Evolutionary conservation across 2,888 invertebrate genomes (phyloP).

Genomic region (Noctua pronuba): DNA sequence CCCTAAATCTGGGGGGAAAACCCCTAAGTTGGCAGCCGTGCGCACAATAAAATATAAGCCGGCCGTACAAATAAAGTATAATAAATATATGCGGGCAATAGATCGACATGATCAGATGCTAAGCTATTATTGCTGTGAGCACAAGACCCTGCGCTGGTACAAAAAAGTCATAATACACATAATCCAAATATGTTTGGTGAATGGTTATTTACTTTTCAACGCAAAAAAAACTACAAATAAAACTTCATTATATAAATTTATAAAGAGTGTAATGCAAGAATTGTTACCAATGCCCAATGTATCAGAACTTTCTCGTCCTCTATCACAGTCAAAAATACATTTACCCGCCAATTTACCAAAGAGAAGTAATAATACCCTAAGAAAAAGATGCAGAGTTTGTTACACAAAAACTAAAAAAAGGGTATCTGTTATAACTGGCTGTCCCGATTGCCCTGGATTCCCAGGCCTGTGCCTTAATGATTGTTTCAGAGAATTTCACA

Average conservation of each 20-base stretch:
- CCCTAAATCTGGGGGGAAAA: no score
- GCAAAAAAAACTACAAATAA: conserved; percentile 48
- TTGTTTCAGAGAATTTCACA: no score
- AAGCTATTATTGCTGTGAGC: conserved; percentile 53
- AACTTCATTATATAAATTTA: conserved; percentile 48
- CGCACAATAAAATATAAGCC: conserved; percentile 64
- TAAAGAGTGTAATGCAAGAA: conserved; percentile 45
- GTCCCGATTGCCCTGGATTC: conserved; percentile 53
- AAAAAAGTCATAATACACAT: conserved; percentile 57
- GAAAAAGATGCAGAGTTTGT: conserved; percentile 51
- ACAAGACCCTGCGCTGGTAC: conserved; percentile 57
- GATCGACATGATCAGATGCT: conserved; percentile 55
- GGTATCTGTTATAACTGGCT: conserved; percentile 44
- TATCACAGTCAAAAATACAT: conserved; percentile 49
- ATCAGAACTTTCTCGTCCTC: conserved; percentile 49
- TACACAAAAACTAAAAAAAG: conserved; percentile 52
- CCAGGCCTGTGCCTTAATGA: conserved; percentile 49
- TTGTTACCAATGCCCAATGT: conserved; percentile 50
- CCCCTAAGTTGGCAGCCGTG: no score
- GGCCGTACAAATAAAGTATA: conserved; percentile 56
- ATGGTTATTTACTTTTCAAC: conserved; percentile 8
- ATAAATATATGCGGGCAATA: conserved; percentile 62
- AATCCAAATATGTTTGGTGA: conserved; percentile 30
- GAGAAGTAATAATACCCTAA: conserved; percentile 47
- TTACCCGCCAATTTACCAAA: conserved; percentile 51